Evolutionary conservation across 1,140 invertebrate species (phyloP), one percentile per base, ranked within the genome.

Genomic region (Harpegnathos saltator): DNA sequence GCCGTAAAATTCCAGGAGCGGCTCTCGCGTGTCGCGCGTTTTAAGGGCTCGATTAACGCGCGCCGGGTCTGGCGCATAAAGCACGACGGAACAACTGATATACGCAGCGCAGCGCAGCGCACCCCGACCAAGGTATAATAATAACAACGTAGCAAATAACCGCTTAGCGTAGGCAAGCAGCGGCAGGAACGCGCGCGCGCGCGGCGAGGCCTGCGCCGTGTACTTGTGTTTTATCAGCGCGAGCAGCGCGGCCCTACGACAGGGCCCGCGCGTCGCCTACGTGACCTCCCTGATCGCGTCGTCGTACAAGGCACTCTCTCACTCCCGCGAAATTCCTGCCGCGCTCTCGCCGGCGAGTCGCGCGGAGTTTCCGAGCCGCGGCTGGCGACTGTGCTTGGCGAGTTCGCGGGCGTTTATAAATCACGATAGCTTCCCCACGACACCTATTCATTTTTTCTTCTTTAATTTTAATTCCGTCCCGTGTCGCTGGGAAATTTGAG

Each of bases 1-100:
- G 17, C 24, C 52, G 19, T 80, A 56, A 80, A 58, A 80, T 69
- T 59, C 38, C 9, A 44, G 7, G 22, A 26, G 58, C 48, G 66
- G 69, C 11, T 68, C n/a, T 54, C 62, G 62, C 44, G 73, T 52
- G 61, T 66, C 73, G 61, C 58, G 84, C 63, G 77, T 62, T 89
- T 86, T 74, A 81, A 89, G 22, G 24, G 75, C 65, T 86, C 87
- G 88, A 89, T 89, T 89, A 89, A 89, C 82, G 82, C 52, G 68
- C 17, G 9, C 59, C 82, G 14, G n/a, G 71, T 63, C 22, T 58
- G 29, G 62, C 75, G 33, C 81, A 69, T 89, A 83, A 89, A 85
- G 19, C 75, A 74, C 77, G 50, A 44, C 26, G 63, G 15, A 54
- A 52, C 71, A 66, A 58, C 77, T 85, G 80, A 88, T 85, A 68